Base-by-base conservation (phyloP, 1,140 invertebrate genomes). In the Elymnias hypermnestra region DNA sequence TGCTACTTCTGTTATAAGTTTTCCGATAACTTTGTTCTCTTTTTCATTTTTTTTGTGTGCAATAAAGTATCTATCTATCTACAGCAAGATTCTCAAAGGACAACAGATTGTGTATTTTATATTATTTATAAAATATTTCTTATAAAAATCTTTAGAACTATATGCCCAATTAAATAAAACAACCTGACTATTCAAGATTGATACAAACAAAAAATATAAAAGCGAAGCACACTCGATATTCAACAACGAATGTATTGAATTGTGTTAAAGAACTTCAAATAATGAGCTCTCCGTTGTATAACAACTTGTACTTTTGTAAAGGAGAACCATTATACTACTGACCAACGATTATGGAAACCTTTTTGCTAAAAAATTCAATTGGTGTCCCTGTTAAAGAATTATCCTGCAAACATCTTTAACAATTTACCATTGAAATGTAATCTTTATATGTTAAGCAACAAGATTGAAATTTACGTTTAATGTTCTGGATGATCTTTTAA, bases 341-440 rank as follows among this genome's bases (percentile, higher is more conserved):
- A 57, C 55, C 55, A 44, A 44, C 44, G 55, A 45, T 57, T 49
- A 49, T 57, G 44, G 49, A 57, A 57, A 57, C 45, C 49, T 48
- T 53, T 52, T 37, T 37, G 29, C 46, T 41, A 38, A 49, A 49
- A 49, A 47, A 25, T 38, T 41, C 46, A 41, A 49, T 49, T 49
- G 46, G 28, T 49, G 38, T 49, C 46, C 45, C 28, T 29, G 44
- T 14, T 40, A 49, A 36, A 17, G 33, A 36, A 36, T 36, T 36
- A 36, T 21, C 33, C 33, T 7, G 17, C 17, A 19, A 21, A 2
- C 46, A 49, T 49, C 46, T 49, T 49, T 17, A 21, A 31, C 7
- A 13, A 21, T 39, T 39, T 31, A 52, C 12, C 35, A 52, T 39
- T 19, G 8, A 25, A 44, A 33, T 14, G 10, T 7, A 40, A 41